A percentile compares a stretch with the other conserved stretches of the same genome.
phyloP scores from a whole-genome alignment of 1,140 invertebrate genomes.

The Brachionus calyciflorus region DNA sequence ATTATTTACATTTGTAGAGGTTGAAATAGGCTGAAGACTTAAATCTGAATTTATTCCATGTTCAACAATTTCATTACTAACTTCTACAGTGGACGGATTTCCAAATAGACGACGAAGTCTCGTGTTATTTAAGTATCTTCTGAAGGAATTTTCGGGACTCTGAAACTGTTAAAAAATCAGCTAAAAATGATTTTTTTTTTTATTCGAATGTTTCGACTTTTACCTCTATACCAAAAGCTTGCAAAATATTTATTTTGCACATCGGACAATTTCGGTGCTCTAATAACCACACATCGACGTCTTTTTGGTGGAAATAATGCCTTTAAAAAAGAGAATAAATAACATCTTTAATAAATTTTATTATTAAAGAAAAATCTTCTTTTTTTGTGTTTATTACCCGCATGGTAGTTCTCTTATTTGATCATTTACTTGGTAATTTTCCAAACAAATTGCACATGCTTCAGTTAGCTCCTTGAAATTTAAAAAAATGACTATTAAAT shows the following conservation, averaged over 20 bases:
- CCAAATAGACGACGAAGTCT: neutral
- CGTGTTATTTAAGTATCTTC: neutral
- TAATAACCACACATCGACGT: conserved; percentile 89
- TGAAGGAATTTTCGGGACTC: neutral
- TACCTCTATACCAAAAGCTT: conserved; percentile 71
- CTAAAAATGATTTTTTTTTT: too few relatives aligned
- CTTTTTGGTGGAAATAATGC: conserved; percentile 86
- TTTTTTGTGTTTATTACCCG: too few relatives aligned
- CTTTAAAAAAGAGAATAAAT: conserved; percentile 61
- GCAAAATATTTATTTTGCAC: conserved; percentile 90
- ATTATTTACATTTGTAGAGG: neutral
- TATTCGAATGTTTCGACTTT: too few relatives aligned
- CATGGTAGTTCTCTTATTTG: conserved; percentile 39
- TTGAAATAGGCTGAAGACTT: neutral
- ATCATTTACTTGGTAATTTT: conserved; percentile 41
- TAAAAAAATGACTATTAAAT: too few relatives aligned
- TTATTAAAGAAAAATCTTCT: neutral
- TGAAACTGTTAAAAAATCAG: neutral
- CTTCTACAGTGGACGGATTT: neutral
- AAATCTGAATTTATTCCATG: neutral
- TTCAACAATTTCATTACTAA: neutral
- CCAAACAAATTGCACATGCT: conserved; percentile 46
- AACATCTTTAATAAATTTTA: neutral
- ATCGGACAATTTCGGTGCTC: conserved; percentile 88
- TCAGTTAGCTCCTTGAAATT: conserved; percentile 31